These are phyloP conservation scores for Hemiprocne comata DNA, from an alignment of 2,113 vertebrate genomes.

Conservation along the genomic window DNA sequence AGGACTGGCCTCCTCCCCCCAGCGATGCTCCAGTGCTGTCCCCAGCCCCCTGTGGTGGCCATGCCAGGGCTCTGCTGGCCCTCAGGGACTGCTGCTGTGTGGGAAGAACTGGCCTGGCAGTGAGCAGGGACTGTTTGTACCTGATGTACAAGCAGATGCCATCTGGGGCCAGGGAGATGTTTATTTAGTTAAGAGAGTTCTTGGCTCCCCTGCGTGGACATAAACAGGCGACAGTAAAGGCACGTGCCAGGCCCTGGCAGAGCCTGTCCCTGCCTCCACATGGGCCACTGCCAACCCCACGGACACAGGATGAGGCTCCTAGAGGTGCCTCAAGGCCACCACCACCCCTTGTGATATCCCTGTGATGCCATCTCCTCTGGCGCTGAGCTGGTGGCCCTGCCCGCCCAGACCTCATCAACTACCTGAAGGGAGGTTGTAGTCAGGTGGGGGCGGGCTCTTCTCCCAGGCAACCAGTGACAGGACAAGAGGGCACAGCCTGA, in stretches of 20 bases:
- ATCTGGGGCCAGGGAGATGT: not conserved
- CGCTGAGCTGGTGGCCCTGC: fast-evolving
- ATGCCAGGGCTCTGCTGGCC: not conserved
- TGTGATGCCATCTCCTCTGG: not conserved
- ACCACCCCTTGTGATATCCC: no score
- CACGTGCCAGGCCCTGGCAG: not conserved
- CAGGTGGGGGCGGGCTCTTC: no score
- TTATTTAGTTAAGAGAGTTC: slow-evolving; percentile 58
- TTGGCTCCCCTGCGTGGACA: not conserved
- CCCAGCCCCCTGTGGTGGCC: fast-evolving
- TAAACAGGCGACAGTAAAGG: not conserved
- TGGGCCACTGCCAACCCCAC: not conserved
- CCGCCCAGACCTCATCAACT: no score
- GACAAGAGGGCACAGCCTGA: no score
- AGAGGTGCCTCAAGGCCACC: not conserved
- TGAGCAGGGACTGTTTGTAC: slow-evolving; percentile 28
- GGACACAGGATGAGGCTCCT: not conserved
- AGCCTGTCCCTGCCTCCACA: not conserved
- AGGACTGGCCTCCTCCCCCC: not conserved
- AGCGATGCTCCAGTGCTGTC: not conserved
- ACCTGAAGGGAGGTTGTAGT: no score
- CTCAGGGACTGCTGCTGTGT: not conserved
- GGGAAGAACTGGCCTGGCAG: not conserved
- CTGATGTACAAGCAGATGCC: slow-evolving; percentile 22
- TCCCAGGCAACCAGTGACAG: no score